Evolutionary conservation across 2,113 vertebrate species (phyloP), one percentile per base, ranked within the genome.

Genomic region (Microcebus jonahi): DNA sequence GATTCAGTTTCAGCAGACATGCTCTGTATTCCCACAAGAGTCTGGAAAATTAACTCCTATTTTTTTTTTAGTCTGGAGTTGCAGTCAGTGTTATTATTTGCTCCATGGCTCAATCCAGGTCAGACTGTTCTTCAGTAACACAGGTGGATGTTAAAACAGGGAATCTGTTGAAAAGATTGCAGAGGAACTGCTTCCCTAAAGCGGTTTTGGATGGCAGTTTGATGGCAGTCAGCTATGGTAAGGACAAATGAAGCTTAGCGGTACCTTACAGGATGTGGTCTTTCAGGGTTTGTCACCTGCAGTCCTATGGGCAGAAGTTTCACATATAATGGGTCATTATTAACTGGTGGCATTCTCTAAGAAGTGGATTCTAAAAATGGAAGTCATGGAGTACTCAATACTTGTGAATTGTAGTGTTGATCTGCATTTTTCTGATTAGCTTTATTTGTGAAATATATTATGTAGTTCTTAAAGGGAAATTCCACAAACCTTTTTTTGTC

Each of bases 31-130:
- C 98, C 98, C 98, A 97, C 11, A 9, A 39, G 98, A 98, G 98
- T 99, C 99, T 99, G 99, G 98, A 98, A 98, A 98, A 98, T 77
- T 94, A 95, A 96, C 98, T 99, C 98, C 98, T 98, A 94, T 93
- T 98, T 98, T 98, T 98, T 75, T 98, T 98, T 95, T 97, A 71
- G 93, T 98, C 98, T 89, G 23, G 96, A 98, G 98, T 98, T 96
- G 87, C 95, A 95, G 98, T 97, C 48, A 31, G n/a, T 88, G 18
- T 98, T 98, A 97, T 99, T 98, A 79, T 98, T 98, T 98, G 97
- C 97, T 97, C 82, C 90, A 95, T 98, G 97, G 98, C 97, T 90
- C 63, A 3, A 53, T 73, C 70, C 87, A 57, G 93, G 95, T 96
- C 92, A 97, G 97, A 95, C 82, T 21, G 13, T 93, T 90, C 97